A percentile compares a stretch with the other conserved stretches of the same genome.
Evolutionary conservation across 2,113 vertebrate genomes (phyloP).

Genomic region (Arizona elegans): DNA sequence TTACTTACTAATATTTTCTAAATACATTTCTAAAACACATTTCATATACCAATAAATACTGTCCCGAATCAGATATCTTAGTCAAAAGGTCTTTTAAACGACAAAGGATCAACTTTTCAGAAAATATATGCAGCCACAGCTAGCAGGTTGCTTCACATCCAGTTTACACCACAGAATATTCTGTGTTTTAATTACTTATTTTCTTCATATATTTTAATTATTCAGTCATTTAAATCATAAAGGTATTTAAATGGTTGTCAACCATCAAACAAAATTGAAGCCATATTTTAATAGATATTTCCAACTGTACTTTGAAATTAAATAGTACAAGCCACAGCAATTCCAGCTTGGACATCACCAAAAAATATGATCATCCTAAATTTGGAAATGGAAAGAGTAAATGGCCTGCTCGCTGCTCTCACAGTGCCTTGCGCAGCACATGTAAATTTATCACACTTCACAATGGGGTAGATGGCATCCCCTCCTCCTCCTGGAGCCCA

Average conservation of each 20-base stretch:
- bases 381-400: not conserved
- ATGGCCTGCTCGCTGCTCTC: too few species aligned
- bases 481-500: too few species aligned
- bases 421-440: too few species aligned
- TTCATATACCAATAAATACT: not conserved
- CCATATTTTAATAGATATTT: too few species aligned
- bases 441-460: too few species aligned
- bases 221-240: not conserved
- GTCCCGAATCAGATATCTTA: not conserved
- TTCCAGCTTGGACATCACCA: not conserved
- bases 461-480: too few species aligned
- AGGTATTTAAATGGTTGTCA: not conserved
- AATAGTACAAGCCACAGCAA: not conserved
- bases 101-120: not conserved
- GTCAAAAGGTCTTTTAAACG: not conserved
- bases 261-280: not conserved
- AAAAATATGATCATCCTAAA: not conserved
- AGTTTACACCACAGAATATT: not conserved
- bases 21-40: not conserved
- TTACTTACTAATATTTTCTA: not conserved
- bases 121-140: not conserved
- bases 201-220: not conserved
- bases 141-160: not conserved
- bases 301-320: not conserved
- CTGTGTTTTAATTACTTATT: not conserved